Base-by-base conservation (phyloP, 2,113 vertebrate species). In the Halichoerus grypus region DNA sequence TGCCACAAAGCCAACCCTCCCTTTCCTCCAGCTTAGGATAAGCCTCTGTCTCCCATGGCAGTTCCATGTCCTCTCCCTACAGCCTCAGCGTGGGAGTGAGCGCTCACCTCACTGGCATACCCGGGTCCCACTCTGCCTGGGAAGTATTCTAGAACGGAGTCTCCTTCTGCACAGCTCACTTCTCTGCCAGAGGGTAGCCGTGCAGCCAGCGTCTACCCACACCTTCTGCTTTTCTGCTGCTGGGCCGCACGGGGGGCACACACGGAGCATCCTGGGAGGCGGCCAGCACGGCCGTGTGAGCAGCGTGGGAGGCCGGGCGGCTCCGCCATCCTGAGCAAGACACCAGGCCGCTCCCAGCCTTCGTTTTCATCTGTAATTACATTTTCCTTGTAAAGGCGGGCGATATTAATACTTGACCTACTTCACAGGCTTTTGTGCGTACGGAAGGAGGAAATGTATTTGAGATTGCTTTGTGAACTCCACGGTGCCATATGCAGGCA, bases 381-480 rank as follows among this genome's bases (percentile, higher is more conserved):
- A 88, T 97, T 97, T 97, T 83, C 93, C 94, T 94, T 97, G 97
- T 98, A 97, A 98, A 97, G 89, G 97, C 95, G 81, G 88, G 76
- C 5, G 39, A 96, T 98, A 97, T 98, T 98, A 97, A 97, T 98
- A 98, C 97, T 97, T 98, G 97, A 98, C 98, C 98, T 98, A 98
- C 95, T 98, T 97, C 96, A 94, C 97, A 91, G 94, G 96, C 96
- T 97, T 97, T 97, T 98, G 98, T 98, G 95, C 1, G 59, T 88
- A 13, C 49, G 88, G 97, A 98, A 97, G 49, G 96, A 97, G 94
- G 83, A 97, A 94, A 97, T 57, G 93, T 92, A 91, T 95, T 93
- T 97, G 98, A 96, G 97, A 98, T 98, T 97, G 97, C 98, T 96
- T 81, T 77, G 55, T 88, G 93, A 98, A 97, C 94, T 94, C 94